phyloP scores from a whole-genome alignment of 2,888 invertebrate genomes.

The Apamea sordens region DNA sequence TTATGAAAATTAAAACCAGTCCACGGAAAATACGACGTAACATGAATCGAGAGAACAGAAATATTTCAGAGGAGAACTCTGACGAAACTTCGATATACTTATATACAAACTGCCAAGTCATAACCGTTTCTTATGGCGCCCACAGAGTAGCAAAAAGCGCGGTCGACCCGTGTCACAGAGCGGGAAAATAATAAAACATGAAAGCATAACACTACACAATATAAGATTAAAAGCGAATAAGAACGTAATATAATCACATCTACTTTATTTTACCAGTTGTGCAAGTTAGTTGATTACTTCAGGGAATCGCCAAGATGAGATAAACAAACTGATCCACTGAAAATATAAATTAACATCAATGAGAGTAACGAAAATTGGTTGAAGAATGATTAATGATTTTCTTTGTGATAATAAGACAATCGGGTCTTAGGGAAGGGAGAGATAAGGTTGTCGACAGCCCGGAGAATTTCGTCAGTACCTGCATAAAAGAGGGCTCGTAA shows the following conservation, averaged over 20 bases:
- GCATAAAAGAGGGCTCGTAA: constrained; percentile 30
- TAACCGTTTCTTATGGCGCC: constrained; percentile 22
- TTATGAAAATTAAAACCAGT: constrained; percentile 33
- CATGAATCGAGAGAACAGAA: constrained; percentile 8
- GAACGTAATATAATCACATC: constrained; percentile 70
- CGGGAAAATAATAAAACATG: constrained; percentile 54
- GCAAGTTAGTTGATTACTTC: constrained; percentile 76
- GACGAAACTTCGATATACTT: constrained; percentile 20
- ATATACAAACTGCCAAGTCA: constrained; percentile 50
- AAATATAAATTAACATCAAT: constrained; percentile 70
- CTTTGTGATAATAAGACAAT: constrained; percentile 58
- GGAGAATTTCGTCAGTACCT: constrained; percentile 46
- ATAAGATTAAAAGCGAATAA: constrained; percentile 66
- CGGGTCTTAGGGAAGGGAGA: constrained; percentile 29
- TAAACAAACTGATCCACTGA: constrained; percentile 71
- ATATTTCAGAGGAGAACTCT: constrained; percentile 41
- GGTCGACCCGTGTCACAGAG: constrained; percentile 52
- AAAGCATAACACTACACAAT: constrained; percentile 63
- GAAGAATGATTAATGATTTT: constrained; percentile 63
- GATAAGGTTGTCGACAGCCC: constrained; percentile 37
- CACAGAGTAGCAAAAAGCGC: constrained; percentile 48
- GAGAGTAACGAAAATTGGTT: constrained; percentile 58
- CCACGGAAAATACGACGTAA: constrained; percentile 4
- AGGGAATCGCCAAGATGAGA: constrained; percentile 75
- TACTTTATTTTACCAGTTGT: constrained; percentile 73